Evolutionary conservation across 2,888 invertebrate genomes (phyloP).

Genomic region (Ichneumoninae sp.): DNA sequence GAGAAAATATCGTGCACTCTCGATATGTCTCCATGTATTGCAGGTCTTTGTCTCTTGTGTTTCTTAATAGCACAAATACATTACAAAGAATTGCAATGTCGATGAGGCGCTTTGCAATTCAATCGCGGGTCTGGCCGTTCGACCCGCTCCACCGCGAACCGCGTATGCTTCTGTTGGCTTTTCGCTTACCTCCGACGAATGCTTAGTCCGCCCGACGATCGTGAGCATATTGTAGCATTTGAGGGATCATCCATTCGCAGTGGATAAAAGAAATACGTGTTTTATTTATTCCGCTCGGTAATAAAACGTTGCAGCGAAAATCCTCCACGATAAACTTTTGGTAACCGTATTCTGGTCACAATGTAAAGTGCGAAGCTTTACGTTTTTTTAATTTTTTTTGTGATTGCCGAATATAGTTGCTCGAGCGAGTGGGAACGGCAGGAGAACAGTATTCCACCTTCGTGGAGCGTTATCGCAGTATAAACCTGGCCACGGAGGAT

Average conservation of each 20-base stretch:
- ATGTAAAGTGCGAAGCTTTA: background rate
- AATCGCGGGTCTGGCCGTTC: constrained; percentile 28
- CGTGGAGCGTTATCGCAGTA: constrained; percentile 79
- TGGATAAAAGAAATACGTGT: background rate
- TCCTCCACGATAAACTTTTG: background rate
- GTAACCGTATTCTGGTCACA: background rate
- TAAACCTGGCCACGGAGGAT: constrained; percentile 80
- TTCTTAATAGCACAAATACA: constrained; percentile 24
- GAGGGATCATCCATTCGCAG: background rate
- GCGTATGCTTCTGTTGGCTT: background rate
- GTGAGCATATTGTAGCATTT: background rate
- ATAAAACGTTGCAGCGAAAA: background rate
- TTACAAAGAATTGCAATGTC: constrained; percentile 51
- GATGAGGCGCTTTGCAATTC: constrained; percentile 62
- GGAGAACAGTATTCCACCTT: constrained; percentile 34
- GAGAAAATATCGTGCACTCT: constrained; percentile 21
- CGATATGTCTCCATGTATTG: background rate
- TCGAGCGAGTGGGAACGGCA: constrained; percentile 26
- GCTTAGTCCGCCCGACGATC: background rate
- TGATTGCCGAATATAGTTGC: background rate
- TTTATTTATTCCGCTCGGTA: background rate
- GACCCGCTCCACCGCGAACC: constrained; percentile 5
- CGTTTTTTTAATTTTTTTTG: background rate
- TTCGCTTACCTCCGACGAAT: background rate
- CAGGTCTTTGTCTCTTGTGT: constrained; percentile 1